Evolutionary conservation across 2,888 invertebrate genomes (phyloP), one percentile per base, ranked within the genome.

Genomic region (Rosalia funebris): DNA sequence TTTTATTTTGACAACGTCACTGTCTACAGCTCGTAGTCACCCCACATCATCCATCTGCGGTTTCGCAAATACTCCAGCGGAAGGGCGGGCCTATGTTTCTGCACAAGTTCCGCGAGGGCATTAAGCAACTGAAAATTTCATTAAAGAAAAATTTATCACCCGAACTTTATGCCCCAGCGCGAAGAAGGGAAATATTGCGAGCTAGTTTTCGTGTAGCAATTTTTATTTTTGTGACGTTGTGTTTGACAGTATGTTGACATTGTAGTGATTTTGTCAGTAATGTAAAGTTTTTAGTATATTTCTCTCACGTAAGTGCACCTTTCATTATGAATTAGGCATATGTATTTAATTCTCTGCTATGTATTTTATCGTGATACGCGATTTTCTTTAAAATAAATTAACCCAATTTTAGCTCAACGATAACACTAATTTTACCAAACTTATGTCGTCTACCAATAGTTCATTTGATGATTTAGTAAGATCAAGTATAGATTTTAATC

Each of bases 51-150:
- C 53, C 42, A 20, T 39, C 25, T 16, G 25, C 31, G 7, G 14
- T 32, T 34, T 1, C 11, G 25, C 12, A 44, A 47, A 34, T 34
- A 34, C 47, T 20, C 39, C 39, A 17, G 16, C 12, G 14, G n/a
- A 42, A 41, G 41, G 16, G 17, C 32, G 25, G 17, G 16, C 31
- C 9, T 31, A 4, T 14, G 34, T 42, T 32, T 11, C 41, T 31
- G 12, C 53, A 19, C 19, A 53, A 42, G 31, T 42, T 53, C 42
- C 31, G 10, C 25, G 11, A 42, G 12, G 31, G 15, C 42, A 39
- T 52, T 52, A 52, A 62, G 60, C 55, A 62, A 70, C 68, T 60
- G 66, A 60, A 71, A 70, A 69, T 72, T 70, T 68, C 64, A 68
- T 69, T 64, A 65, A 62, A 58, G 62, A 46, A 62, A 61, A 70